Evolutionary conservation across 2,797 vertebrate genomes (phyloP).

Genomic region (Ceryle rudis): DNA sequence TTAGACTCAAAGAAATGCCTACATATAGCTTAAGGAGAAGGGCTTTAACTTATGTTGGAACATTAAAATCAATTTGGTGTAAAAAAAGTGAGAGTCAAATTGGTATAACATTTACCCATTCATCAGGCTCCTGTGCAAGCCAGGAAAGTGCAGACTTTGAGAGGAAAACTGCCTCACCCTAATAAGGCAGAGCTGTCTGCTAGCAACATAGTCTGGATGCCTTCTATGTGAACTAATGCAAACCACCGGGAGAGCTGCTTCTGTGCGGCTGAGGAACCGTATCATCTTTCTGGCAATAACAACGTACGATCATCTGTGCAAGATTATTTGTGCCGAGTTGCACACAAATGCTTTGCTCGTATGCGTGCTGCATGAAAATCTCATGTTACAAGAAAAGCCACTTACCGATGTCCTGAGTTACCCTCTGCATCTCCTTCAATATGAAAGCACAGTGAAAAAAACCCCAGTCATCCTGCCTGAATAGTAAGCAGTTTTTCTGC

Average conservation of each 20-base stretch:
- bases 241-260: background rate
- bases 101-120: background rate
- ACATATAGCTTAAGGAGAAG: background rate
- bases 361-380: background rate
- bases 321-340: background rate
- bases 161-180: conserved; percentile 20
- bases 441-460: background rate
- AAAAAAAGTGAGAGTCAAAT: conserved; percentile 18
- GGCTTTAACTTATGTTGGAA: background rate
- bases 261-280: background rate
- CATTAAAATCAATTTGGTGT: background rate
- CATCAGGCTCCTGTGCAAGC: background rate
- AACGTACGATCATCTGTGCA: background rate
- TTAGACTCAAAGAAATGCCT: conserved; percentile 2
- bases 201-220: conserved; percentile 52
- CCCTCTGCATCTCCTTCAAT: background rate
- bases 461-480: background rate
- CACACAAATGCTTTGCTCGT: background rate
- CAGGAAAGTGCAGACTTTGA: background rate
- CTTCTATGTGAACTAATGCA: conserved; percentile 54
- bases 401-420: background rate
- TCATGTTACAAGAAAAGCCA: conserved; percentile 43
- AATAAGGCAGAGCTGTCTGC: conserved; percentile 62
- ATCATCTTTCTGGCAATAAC: conserved; percentile 28
- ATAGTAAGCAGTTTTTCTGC: background rate